A percentile compares a stretch with the other conserved stretches of the same genome.
Evolutionary conservation across 2,888 invertebrate genomes (phyloP).

Genomic region (Amphipoea lucens): DNA sequence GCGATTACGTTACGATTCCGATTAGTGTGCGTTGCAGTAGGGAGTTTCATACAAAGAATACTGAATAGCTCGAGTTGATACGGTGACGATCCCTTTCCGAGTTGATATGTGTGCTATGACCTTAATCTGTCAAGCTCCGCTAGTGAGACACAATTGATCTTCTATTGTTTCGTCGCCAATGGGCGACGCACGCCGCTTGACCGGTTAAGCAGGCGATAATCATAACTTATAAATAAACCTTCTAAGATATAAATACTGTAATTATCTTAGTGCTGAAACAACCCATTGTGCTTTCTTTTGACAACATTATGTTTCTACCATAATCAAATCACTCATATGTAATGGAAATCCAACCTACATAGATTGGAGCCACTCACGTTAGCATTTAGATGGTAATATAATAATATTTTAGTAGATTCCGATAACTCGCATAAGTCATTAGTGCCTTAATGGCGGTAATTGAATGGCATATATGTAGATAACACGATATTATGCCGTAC

Average conservation of each 20-base stretch:
- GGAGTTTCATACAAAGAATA: too few species aligned
- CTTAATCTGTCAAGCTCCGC: too few species aligned
- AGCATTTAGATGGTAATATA: constrained; percentile 24
- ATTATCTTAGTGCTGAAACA: not conserved
- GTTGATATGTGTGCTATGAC: too few species aligned
- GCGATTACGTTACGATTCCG: too few species aligned
- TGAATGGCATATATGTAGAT: constrained; percentile 42
- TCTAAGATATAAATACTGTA: not conserved
- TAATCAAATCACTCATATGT: not conserved
- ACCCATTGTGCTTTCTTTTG: not conserved
- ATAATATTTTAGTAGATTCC: constrained; percentile 48
- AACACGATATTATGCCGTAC: constrained; percentile 23
- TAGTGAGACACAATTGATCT: too few species aligned
- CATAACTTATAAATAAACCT: too few species aligned
- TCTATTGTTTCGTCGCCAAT: too few species aligned
- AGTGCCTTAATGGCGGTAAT: constrained; percentile 39
- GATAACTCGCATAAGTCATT: constrained; percentile 36
- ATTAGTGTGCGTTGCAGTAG: too few species aligned
- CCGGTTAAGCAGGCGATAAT: too few species aligned
- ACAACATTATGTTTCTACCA: not conserved
- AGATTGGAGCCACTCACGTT: constrained; percentile 7
- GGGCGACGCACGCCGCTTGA: too few species aligned
- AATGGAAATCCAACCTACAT: not conserved
- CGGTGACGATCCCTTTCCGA: too few species aligned
- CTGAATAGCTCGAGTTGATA: too few species aligned